Evolutionary conservation across 2,113 vertebrate species (phyloP).

Genomic region (Sisor rabdophorus): DNA sequence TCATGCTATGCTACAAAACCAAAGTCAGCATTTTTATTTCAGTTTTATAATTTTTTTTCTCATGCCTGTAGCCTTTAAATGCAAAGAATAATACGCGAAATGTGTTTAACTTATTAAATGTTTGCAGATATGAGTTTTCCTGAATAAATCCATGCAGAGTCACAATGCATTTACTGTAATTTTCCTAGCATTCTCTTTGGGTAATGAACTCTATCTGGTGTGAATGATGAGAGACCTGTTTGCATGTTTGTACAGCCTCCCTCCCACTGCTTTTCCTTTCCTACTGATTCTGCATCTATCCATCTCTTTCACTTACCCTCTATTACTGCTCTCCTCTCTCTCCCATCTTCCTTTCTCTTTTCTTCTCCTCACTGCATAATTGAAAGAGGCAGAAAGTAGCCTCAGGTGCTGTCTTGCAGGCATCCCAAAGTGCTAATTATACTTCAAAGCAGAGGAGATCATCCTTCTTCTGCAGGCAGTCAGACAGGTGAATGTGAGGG

Average conservation of each 20-base stretch:
- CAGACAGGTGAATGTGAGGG: constrained; percentile 20
- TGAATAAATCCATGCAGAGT: constrained; percentile 22
- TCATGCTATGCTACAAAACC: background rate
- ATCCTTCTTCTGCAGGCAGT: constrained; percentile 31
- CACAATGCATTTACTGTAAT: constrained; percentile 18
- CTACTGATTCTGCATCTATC: constrained; percentile 21
- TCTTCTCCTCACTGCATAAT: constrained; percentile 25
- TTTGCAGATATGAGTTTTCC: constrained; percentile 17
- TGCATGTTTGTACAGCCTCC: background rate
- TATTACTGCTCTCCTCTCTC: constrained; percentile 19
- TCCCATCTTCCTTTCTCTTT: constrained; percentile 19
- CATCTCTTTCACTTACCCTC: constrained; percentile 9
- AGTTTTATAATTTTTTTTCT: background rate
- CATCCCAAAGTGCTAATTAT: constrained; percentile 40
- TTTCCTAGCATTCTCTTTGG: constrained; percentile 19
- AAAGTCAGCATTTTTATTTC: constrained; percentile 6
- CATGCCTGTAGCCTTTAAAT: background rate
- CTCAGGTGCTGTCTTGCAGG: constrained; percentile 35
- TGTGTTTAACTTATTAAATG: constrained; percentile 6
- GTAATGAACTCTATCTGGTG: constrained; percentile 8
- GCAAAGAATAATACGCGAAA: background rate
- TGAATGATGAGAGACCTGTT: constrained; percentile 11
- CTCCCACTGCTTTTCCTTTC: background rate
- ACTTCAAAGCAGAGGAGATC: constrained; percentile 37
- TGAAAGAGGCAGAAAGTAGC: constrained; percentile 34